Evolutionary conservation across 2,797 vertebrate species (phyloP), one percentile per base, ranked within the genome.

Genomic region (Bovichtus variegatus): DNA sequence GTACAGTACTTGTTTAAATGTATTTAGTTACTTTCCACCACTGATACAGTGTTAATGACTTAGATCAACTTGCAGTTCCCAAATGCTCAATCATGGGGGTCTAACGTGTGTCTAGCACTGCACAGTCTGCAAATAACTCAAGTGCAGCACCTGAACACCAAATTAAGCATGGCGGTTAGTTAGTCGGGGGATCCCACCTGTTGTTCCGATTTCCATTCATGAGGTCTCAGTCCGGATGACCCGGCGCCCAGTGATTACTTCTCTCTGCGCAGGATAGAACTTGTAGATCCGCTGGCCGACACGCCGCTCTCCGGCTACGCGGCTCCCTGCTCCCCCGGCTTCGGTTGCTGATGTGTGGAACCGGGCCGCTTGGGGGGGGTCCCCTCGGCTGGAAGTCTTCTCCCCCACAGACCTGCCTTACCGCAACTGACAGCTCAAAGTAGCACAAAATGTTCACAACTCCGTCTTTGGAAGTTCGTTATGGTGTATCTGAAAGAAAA

Each of bases 201-300:
- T 96, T 96, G 97, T 97, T 96, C 97, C 95, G 97, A 98, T 97
- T 97, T 99, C 97, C 98, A 98, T 98, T 98, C 98, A 98, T 98
- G 97, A 96, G 97, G 95, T 96, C 93, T 94, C 91, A 86, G 93
- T 91, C 95, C 94, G 94, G 95, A 89, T 77, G 86, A 91, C 87
- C 94, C 95, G 94, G 94, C 91, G 75, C 86, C 78, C 70, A 81
- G 69, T 78, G 78, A 72, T 62, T 60, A 75, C 75, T 77, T 88
- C 74, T 84, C 81, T 36, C 41, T 34, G 50, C 19, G 50, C 69
- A 21, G 58, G 75, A 27, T 55, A 2, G 71, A 64, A 67, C 53
- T 62, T 34, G 19, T 1, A 3, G 11, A 19, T 27, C 66, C 64
- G 53, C 38, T 29, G 69, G 46, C 50, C 34, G 61, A 25, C 65